These are phyloP conservation scores for Ctenochaetus hawaiiensis DNA, from an alignment of 2,797 vertebrate genomes.

Conservation along the genomic window DNA sequence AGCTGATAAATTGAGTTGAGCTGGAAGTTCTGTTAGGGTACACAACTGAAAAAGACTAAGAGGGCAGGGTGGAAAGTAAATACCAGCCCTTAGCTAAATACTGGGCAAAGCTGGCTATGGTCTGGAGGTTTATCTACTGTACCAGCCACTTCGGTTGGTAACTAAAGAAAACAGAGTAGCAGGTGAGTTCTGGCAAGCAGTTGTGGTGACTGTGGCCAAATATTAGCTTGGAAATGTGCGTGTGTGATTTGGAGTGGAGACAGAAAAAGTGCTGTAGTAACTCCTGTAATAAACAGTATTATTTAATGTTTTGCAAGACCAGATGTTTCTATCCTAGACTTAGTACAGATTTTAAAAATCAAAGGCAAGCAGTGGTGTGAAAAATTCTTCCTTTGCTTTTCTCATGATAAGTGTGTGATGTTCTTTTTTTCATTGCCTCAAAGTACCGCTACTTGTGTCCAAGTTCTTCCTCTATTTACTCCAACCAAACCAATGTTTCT, in stretches of 20 bases:
- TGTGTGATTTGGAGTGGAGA: slow-evolving; percentile 39
- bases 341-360: slow-evolving; percentile 1
- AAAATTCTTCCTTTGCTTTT: not conserved
- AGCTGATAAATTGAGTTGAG: slow-evolving; percentile 73
- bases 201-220: slow-evolving; percentile 40
- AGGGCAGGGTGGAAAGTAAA: slow-evolving; percentile 42
- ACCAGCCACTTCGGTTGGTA: slow-evolving; percentile 49
- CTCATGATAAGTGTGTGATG: not conserved
- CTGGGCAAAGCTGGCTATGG: slow-evolving; percentile 37
- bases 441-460: not conserved
- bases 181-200: slow-evolving; percentile 49
- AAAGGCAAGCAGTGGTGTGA: not conserved
- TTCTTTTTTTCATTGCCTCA: not conserved
- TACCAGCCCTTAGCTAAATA: slow-evolving; percentile 31
- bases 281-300: slow-evolving; percentile 32
- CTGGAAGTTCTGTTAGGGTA: slow-evolving; percentile 45
- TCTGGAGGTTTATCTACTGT: slow-evolving; percentile 51
- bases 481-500: not conserved
- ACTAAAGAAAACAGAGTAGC: slow-evolving; percentile 55
- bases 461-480: slow-evolving; percentile 21
- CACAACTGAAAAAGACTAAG: slow-evolving; percentile 1
- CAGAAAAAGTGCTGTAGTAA: slow-evolving; percentile 22
- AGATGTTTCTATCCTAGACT: slow-evolving; percentile 7
- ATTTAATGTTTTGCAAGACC: slow-evolving; percentile 17
- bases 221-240: slow-evolving; percentile 43